These are phyloP conservation scores for Schizopygopsis malacanthus DNA, from an alignment of 2,797 vertebrate genomes.

Conservation along the genomic window DNA sequence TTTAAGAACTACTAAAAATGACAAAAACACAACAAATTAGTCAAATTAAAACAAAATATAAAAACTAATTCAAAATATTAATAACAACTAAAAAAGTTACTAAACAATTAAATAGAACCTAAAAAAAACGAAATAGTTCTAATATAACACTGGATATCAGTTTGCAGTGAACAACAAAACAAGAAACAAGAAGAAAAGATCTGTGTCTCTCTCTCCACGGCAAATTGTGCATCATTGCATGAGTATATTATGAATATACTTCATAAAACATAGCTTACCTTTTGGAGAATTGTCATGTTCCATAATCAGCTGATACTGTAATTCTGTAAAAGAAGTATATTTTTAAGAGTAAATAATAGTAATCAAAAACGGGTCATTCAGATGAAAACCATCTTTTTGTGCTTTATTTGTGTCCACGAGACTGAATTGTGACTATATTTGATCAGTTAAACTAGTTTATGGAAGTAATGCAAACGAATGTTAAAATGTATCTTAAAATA, in stretches of 20 bases:
- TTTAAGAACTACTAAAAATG: no score
- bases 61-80: no score
- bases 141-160: not conserved
- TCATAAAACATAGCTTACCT: constrained; percentile 52
- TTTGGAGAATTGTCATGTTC: constrained; percentile 57
- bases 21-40: no score
- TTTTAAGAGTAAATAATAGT: not conserved
- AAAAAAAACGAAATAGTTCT: not conserved
- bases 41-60: no score
- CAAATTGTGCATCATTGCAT: not conserved
- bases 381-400: not conserved
- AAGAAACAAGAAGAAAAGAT: not conserved
- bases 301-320: constrained; percentile 77
- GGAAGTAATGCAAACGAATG: not conserved
- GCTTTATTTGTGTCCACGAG: not conserved
- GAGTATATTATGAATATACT: not conserved
- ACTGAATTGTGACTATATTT: not conserved
- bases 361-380: no score
- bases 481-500: not conserved
- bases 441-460: not conserved
- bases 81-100: no score
- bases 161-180: not conserved
- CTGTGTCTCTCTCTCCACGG: not conserved
- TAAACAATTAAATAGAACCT: no score
- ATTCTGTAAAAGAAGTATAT: constrained; percentile 64